A percentile compares a stretch with the other conserved stretches of the same genome.
Conservation (phyloP, 2,113 vertebrate genomes). For the Geococcyx californianus region DNA sequence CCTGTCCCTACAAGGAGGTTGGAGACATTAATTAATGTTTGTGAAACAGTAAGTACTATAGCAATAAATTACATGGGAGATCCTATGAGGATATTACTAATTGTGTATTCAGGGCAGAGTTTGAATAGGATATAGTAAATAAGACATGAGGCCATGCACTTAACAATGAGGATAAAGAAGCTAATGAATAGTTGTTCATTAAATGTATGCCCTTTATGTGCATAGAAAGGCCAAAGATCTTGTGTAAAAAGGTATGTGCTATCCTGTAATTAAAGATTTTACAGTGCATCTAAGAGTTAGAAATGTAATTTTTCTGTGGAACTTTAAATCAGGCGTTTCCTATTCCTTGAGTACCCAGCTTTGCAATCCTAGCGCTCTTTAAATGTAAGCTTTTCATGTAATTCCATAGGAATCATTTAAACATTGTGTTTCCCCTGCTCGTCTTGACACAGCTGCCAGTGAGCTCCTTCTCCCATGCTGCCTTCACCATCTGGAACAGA, state of each 20-base stretch:
- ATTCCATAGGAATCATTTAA: neutral
- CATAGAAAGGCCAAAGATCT: slow-evolving; percentile 3
- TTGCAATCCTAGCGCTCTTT: neutral
- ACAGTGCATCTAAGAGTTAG: neutral
- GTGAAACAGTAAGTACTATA: neutral
- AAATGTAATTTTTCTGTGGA: neutral
- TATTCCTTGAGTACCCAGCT: neutral
- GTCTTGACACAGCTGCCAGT: neutral
- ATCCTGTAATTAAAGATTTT: slow-evolving; percentile 21
- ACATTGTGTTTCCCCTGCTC: neutral
- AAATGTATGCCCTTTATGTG: neutral
- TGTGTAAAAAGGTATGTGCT: neutral
- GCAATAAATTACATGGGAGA: slow-evolving; percentile 11
- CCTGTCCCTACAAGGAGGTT: neutral
- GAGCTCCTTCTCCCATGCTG: neutral
- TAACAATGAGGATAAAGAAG: neutral
- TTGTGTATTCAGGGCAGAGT: slow-evolving; percentile 12
- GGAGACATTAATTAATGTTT: neutral
- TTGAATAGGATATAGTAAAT: slow-evolving; percentile 4
- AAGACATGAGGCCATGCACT: neutral
- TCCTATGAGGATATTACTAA: slow-evolving; percentile 17
- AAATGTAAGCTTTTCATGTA: neutral
- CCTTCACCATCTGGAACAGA: neutral
- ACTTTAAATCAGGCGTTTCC: neutral
- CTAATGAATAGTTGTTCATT: neutral